Conservation (phyloP, 2,888 invertebrate genomes). For the Allacma fusca region DNA sequence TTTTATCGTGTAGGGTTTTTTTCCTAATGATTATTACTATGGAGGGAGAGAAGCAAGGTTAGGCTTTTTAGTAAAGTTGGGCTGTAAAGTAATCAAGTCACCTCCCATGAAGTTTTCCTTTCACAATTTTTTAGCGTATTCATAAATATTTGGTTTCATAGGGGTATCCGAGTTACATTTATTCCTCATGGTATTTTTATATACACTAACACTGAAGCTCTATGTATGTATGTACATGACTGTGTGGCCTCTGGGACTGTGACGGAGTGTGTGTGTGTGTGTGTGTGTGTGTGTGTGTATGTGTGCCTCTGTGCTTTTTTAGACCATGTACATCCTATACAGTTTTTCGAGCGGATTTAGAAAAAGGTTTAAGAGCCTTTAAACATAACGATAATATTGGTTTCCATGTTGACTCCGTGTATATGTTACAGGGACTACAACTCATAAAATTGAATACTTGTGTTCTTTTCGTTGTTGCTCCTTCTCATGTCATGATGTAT, state of each 20-base stretch:
- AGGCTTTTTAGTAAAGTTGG: background rate
- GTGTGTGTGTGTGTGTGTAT: background rate
- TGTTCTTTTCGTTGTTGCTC: background rate
- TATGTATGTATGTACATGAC: too few relatives aligned
- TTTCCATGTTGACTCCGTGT: background rate
- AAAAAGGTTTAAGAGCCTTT: slow-evolving; percentile 6
- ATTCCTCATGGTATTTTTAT: too few relatives aligned
- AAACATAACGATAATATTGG: slow-evolving; percentile 1
- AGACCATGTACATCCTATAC: background rate
- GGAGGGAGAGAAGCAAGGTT: background rate
- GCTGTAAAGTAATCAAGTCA: slow-evolving; percentile 39
- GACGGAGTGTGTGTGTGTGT: too few relatives aligned
- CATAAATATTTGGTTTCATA: slow-evolving; percentile 14
- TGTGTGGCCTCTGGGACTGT: too few relatives aligned
- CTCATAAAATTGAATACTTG: background rate
- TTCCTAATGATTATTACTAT: slow-evolving; percentile 4
- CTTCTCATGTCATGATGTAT: background rate
- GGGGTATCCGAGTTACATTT: background rate
- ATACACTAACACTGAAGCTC: too few relatives aligned
- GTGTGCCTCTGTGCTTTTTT: background rate
- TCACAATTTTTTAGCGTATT: slow-evolving; percentile 1
- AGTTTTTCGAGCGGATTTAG: background rate
- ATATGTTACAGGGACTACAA: background rate
- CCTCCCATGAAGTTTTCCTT: slow-evolving; percentile 29
- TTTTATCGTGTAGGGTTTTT: background rate